Percentiles rank a stretch among this genome's conserved stretches.
phyloP scores from a whole-genome alignment of 2,113 vertebrate species.

The Actinemys pallida region DNA sequence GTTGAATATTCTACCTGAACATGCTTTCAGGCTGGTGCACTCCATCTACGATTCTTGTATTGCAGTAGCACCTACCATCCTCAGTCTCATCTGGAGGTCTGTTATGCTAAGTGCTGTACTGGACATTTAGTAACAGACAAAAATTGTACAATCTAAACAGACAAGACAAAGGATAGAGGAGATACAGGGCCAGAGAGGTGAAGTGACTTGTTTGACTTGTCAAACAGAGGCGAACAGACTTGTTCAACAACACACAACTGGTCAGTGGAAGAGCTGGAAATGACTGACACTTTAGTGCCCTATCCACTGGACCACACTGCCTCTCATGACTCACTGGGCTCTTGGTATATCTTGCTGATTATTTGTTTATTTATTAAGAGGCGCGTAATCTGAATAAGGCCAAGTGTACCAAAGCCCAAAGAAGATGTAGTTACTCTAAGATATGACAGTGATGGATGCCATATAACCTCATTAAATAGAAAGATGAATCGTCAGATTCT shows the following conservation, averaged over 20 bases:
- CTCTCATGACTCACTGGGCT: conserved; percentile 30
- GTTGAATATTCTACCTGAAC: conserved; percentile 39
- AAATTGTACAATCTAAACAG: not conserved
- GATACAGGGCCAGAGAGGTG: not conserved
- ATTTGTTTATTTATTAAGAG: conserved; percentile 69
- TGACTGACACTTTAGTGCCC: not conserved
- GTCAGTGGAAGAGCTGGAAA: not conserved
- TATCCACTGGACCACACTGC: conserved; percentile 42
- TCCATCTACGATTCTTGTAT: not conserved
- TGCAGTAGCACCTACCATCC: not conserved
- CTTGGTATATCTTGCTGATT: conserved; percentile 66
- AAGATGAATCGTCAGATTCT: conserved; percentile 29
- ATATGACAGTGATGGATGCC: not conserved
- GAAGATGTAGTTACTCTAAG: not conserved
- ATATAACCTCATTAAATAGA: conserved; percentile 20
- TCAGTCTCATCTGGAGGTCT: not conserved
- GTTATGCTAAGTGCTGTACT: not conserved
- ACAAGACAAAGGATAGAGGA: not conserved
- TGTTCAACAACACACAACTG: not conserved
- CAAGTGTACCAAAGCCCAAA: conserved; percentile 13
- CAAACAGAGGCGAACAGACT: not conserved
- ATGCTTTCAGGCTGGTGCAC: conserved; percentile 61
- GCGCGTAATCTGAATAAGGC: conserved; percentile 12
- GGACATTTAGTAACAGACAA: not conserved
- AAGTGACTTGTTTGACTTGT: conserved; percentile 9